Base-by-base conservation (phyloP, 2,888 invertebrate genomes). In the Phengaris alcon region DNA sequence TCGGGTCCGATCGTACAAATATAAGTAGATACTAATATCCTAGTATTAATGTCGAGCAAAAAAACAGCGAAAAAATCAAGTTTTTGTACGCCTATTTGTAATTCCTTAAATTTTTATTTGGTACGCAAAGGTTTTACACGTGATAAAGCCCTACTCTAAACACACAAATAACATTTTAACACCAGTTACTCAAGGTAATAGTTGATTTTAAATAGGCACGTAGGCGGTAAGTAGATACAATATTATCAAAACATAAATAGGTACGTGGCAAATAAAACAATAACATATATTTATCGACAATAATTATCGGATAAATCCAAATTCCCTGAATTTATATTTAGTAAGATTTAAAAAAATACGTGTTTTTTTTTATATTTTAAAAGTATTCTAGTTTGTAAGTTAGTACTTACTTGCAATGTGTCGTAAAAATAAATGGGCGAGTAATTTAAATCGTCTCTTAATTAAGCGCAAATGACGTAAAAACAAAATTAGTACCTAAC, bases 181-280 rank as follows among this genome's bases (percentile, higher is more conserved):
- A 35, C 35, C 64, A 44, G 64, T 64, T 64, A 35, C 64, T 64
- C 64, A 64, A 64, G 12, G 13, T 1, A 64, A 2, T 12, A 44
- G 64, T 35, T 35, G 35, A 44, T 64, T 35, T 64, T 35, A 64
- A 15, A 44, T 64, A 64, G 64, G 64, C 64, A 64, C 64, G 64
- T 64, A 44, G 12, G 44, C 12, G 12, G 3, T 13, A 6, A 64
- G 35, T 64, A 44, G 13, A 64, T 22, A 59, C 59, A 59, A 10
- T 10, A 59, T 44, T 64, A 44, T 64, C 35, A 35, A 64, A 35
- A 64, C 2, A 10, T 52, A 64, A 64, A 22, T 22, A 64, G 13
- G 64, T 35, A 44, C 64, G 64, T 64, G 35, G 64, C 35, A 22
- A 59, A 59, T 22, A 22, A 64, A 64, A 64, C 44, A 64, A 64